Conservation (phyloP, 2,797 vertebrate genomes). For the Echeneis naucrates region DNA sequence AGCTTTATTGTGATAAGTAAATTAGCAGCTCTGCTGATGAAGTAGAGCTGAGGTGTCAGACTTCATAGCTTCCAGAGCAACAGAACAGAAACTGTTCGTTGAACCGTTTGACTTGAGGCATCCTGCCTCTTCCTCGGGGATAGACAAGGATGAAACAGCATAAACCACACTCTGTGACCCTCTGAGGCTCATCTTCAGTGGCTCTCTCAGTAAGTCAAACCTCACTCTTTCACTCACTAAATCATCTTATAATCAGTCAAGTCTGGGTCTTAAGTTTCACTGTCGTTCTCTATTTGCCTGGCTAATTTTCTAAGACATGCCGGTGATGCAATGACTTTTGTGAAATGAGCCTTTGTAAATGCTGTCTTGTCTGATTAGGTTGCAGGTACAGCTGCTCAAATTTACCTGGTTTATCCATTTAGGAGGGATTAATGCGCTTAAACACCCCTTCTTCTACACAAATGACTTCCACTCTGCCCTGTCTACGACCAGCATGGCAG, state of each 20-base stretch:
- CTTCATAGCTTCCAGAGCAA: conserved; percentile 49
- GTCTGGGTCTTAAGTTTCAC: conserved; percentile 46
- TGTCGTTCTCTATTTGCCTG: conserved; percentile 28
- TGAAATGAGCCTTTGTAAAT: conserved; percentile 51
- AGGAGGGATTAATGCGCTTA: conserved; percentile 49
- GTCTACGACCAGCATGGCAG: conserved; percentile 46
- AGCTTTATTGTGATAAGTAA: conserved; percentile 67
- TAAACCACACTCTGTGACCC: conserved; percentile 35
- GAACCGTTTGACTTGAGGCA: conserved; percentile 27
- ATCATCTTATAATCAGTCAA: conserved; percentile 67
- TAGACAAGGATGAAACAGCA: conserved; percentile 49
- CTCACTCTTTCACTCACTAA: conserved; percentile 59
- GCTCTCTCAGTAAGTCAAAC: conserved; percentile 39
- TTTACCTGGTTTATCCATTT: conserved; percentile 55
- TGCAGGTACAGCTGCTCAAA: conserved; percentile 47
- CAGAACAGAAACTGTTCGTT: conserved; percentile 15
- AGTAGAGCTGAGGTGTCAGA: conserved; percentile 54
- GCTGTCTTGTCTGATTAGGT: conserved; percentile 52
- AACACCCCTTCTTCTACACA: conserved; percentile 47
- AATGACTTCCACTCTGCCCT: conserved; percentile 40
- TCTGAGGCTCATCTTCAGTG: conserved; percentile 34
- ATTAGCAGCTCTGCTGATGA: conserved; percentile 64
- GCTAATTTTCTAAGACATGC: conserved; percentile 40
- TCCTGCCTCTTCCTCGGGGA: conserved; percentile 37
- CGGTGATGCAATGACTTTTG: conserved; percentile 27